A percentile compares a stretch with the other conserved stretches of the same genome.
phyloP scores from a whole-genome alignment of 2,797 vertebrate species.

The Sphaeramia orbicularis region DNA sequence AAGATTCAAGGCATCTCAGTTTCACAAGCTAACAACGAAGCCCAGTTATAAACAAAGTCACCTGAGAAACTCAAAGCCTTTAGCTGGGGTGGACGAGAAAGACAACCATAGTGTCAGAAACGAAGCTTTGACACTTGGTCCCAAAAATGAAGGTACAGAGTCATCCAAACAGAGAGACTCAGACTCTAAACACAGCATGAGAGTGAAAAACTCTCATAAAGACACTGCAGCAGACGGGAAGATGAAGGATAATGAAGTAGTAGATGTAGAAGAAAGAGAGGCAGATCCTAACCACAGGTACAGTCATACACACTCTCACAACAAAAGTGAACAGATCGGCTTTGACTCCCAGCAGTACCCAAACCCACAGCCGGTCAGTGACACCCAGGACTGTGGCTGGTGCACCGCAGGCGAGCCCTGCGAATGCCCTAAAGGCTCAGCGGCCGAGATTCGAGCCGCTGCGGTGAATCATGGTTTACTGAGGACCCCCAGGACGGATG shows the following conservation, averaged over 20 bases:
- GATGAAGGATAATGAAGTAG: conserved; percentile 19
- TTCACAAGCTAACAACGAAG: not conserved
- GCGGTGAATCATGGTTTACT: conserved; percentile 19
- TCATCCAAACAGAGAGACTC: not conserved
- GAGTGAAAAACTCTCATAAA: conserved; percentile 29
- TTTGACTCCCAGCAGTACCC: not conserved
- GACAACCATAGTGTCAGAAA: not conserved
- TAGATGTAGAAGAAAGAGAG: conserved; percentile 67
- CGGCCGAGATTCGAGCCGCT: not conserved
- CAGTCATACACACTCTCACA: not conserved
- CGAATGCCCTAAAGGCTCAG: conserved; percentile 19
- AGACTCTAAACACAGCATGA: conserved; percentile 17
- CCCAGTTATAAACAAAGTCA: not conserved
- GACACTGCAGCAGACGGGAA: not conserved
- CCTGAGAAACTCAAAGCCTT: not conserved
- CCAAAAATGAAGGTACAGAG: conserved; percentile 26
- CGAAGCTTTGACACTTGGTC: not conserved
- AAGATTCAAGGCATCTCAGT: not conserved
- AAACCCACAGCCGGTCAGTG: not conserved
- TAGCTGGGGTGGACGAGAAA: conserved; percentile 3
- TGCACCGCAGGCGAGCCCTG: conserved; percentile 54
- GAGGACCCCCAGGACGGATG: conserved; percentile 85
- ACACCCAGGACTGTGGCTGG: conserved; percentile 20
- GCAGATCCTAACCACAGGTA: conserved; percentile 13
- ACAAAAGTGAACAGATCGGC: conserved; percentile 1